A percentile compares a stretch with the other conserved stretches of the same genome.
Conservation (phyloP, 2,888 invertebrate genomes). For the Uropetala carovei region DNA sequence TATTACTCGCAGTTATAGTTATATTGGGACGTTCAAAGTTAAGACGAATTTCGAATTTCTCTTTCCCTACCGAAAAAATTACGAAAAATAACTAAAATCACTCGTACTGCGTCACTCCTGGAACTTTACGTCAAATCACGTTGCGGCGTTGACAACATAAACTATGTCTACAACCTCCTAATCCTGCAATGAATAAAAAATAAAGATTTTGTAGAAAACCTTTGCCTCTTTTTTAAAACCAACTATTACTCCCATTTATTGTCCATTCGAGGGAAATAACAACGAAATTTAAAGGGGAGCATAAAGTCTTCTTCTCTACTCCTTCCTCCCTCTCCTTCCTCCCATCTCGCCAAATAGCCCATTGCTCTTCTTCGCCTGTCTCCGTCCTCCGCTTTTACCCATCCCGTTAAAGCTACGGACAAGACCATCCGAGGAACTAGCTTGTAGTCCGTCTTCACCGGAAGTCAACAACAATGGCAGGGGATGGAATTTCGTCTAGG, state of each 20-base stretch:
- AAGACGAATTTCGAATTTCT: too few relatives aligned
- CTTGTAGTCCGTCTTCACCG: constrained; percentile 9
- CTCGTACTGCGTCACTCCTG: too few relatives aligned
- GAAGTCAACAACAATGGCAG: constrained; percentile 22
- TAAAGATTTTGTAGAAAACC: not conserved
- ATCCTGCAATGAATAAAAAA: not conserved
- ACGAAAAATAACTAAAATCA: too few relatives aligned
- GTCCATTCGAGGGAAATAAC: not conserved
- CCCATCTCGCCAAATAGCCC: constrained; percentile 5
- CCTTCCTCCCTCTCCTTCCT: not conserved
- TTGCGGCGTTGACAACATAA: not conserved
- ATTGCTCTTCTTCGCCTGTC: not conserved
- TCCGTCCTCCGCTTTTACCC: not conserved
- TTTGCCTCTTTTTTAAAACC: not conserved
- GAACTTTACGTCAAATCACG: too few relatives aligned
- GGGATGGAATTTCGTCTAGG: constrained; percentile 14
- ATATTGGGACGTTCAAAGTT: too few relatives aligned
- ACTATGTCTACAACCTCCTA: not conserved
- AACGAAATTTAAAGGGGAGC: not conserved
- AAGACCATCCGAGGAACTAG: not conserved
- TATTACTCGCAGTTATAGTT: too few relatives aligned
- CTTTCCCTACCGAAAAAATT: too few relatives aligned
- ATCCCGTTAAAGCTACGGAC: not conserved
- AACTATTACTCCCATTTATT: not conserved
- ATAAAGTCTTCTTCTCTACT: not conserved